Percentiles rank a stretch among this genome's conserved stretches.
Conservation (phyloP, 2,113 vertebrate genomes). For the Alces alces region DNA sequence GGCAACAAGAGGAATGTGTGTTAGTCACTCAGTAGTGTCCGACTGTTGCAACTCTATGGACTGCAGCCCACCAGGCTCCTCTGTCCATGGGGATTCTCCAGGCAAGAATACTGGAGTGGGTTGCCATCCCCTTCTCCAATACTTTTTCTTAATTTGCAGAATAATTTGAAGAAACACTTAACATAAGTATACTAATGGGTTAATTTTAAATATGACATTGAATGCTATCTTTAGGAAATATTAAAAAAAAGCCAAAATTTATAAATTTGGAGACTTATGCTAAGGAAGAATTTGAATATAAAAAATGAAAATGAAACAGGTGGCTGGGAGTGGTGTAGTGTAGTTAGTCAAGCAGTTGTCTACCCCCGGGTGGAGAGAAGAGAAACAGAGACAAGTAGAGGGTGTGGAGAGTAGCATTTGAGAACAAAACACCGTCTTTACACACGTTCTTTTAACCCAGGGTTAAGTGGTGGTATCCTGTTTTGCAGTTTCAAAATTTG, state of each 20-base stretch:
- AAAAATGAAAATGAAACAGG: not conserved
- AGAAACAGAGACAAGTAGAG: not conserved
- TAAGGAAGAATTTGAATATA: not conserved
- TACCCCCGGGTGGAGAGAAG: not conserved
- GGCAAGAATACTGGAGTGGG: not conserved
- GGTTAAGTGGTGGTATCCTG: conserved; percentile 56
- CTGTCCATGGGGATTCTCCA: not conserved
- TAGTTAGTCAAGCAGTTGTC: too few relatives aligned
- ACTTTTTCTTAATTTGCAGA: not conserved
- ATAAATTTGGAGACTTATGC: not conserved
- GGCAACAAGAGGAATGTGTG: not conserved
- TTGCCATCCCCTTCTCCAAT: not conserved
- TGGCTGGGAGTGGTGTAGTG: not conserved
- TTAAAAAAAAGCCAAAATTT: not conserved
- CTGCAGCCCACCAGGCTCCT: not conserved
- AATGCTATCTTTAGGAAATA: not conserved
- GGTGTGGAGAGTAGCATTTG: not conserved
- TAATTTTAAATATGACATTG: not conserved
- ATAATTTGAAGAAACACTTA: not conserved
- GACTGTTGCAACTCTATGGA: not conserved
- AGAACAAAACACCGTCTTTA: conserved; percentile 27
- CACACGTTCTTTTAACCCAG: conserved; percentile 23
- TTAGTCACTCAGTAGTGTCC: not conserved
- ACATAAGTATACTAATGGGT: not conserved
- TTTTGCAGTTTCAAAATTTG: conserved; percentile 60